Conservation (phyloP, 2,797 vertebrate species). For the Muscicapa striata region DNA sequence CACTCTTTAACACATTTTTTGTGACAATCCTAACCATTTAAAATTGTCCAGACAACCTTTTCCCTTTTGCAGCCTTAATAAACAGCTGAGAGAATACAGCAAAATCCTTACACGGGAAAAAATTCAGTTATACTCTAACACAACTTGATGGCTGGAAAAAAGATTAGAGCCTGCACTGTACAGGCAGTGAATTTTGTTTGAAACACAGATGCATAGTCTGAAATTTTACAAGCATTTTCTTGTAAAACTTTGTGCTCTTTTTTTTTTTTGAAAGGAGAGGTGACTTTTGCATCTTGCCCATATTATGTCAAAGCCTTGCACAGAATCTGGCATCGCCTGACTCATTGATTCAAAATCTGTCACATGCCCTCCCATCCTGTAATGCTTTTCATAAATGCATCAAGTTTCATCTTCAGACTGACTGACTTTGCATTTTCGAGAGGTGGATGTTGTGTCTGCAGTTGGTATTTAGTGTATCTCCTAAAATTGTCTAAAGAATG, state of each 20-base stretch:
- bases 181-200: not conserved
- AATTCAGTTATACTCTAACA: not conserved
- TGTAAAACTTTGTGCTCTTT: not conserved
- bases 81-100: not conserved
- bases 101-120: not conserved
- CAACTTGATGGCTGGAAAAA: slow-evolving; percentile 30
- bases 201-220: not conserved
- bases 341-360: not conserved
- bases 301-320: not conserved
- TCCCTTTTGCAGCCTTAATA: not conserved
- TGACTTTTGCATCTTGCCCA: not conserved
- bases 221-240: not conserved
- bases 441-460: not conserved
- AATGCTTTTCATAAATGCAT: not conserved
- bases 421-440: not conserved
- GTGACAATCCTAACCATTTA: not conserved
- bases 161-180: not conserved
- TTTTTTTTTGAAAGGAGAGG: not conserved
- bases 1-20: not conserved
- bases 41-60: slow-evolving; percentile 14
- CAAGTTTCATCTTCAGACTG: not conserved
- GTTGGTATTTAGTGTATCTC: not conserved
- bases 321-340: not conserved
- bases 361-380: not conserved
- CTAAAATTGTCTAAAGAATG: not conserved